Evolutionary conservation across 1,140 invertebrate species (phyloP).

Genomic region (Antheraea mylitta): DNA sequence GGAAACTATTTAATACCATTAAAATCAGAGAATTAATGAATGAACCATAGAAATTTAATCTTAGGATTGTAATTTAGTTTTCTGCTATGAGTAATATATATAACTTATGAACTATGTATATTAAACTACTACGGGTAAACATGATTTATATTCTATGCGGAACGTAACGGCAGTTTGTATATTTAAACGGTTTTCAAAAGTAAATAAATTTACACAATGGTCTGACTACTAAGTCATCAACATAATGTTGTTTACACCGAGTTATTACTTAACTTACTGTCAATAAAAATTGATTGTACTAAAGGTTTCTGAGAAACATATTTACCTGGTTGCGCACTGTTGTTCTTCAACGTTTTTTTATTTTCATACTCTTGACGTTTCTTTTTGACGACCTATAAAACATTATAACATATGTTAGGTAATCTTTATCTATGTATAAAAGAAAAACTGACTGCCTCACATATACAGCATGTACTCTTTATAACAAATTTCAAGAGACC

Average conservation of each 20-base stretch:
- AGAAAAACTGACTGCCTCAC: no score
- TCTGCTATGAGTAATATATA: no score
- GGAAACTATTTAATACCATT: no score
- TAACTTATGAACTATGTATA: not conserved
- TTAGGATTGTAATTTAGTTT: no score
- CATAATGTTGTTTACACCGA: not conserved
- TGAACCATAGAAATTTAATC: no score
- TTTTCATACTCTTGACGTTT: conserved; percentile 40
- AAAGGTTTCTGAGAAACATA: not conserved
- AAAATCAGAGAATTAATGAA: no score
- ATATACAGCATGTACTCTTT: no score
- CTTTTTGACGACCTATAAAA: conserved; percentile 49
- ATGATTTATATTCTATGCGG: not conserved
- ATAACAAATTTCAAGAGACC: no score
- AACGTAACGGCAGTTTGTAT: not conserved
- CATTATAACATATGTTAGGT: not conserved
- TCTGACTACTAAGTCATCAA: not conserved
- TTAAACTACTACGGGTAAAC: not conserved
- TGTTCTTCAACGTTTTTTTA: conserved; percentile 23
- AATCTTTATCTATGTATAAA: no score
- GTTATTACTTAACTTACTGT: not conserved
- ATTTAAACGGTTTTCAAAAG: not conserved
- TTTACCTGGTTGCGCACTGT: conserved; percentile 74
- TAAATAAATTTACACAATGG: not conserved
- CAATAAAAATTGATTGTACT: not conserved